Percentiles rank a stretch among this genome's conserved stretches.
phyloP scores from a whole-genome alignment of 2,888 invertebrate species.

The Acrobasis suavella region DNA sequence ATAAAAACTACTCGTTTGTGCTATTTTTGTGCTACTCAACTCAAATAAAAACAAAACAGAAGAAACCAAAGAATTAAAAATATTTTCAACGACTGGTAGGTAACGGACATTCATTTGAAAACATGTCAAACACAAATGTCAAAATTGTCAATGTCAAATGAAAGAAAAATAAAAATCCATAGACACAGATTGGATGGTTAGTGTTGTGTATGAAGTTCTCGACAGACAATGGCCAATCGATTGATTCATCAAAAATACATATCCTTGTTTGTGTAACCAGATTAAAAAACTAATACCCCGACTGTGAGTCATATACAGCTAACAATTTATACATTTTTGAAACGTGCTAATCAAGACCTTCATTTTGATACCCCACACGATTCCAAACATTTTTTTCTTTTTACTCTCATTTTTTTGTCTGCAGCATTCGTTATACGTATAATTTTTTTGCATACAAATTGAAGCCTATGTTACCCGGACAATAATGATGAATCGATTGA shows the following conservation, averaged over 20 bases:
- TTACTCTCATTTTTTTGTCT: no score
- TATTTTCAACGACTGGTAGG: slow-evolving; percentile 26
- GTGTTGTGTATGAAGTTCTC: background rate
- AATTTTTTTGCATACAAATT: no score
- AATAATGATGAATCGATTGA: no score
- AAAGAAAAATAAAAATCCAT: background rate
- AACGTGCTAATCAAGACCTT: no score
- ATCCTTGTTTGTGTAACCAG: background rate
- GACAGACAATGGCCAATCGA: background rate
- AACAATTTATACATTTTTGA: no score
- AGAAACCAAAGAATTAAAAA: slow-evolving; percentile 29
- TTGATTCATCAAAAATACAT: background rate
- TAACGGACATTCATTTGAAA: slow-evolving; percentile 31
- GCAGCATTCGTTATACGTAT: no score
- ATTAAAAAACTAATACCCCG: no score
- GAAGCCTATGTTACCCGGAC: no score
- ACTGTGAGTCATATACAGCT: no score
- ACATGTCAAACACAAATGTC: no score
- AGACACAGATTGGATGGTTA: background rate
- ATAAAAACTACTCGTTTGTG: slow-evolving; percentile 25
- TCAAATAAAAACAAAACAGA: slow-evolving; percentile 34
- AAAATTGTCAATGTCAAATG: slow-evolving; percentile 4
- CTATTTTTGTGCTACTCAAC: slow-evolving; percentile 33
- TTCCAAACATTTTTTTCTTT: no score
- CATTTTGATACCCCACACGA: no score